These are phyloP conservation scores for Hippopotamyrus pictus DNA, from an alignment of 2,797 vertebrate species.

Conservation along the genomic window DNA sequence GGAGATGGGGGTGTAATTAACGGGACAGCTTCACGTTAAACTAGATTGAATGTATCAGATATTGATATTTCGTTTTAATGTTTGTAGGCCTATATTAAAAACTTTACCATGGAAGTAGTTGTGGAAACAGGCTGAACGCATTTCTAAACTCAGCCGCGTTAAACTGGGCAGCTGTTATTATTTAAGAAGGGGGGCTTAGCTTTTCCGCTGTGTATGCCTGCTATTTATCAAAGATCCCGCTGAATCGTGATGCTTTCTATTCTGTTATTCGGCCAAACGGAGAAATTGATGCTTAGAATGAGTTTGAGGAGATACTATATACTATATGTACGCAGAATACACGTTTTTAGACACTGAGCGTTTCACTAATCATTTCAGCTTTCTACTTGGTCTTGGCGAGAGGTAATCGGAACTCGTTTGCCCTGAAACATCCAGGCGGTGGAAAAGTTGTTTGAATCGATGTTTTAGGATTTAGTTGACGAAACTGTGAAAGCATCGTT, in stretches of 20 bases:
- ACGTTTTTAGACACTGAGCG: not conserved
- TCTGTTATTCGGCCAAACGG: not conserved
- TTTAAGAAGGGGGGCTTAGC: not conserved
- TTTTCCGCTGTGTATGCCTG: not conserved
- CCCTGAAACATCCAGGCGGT: not conserved
- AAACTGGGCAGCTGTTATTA: not conserved
- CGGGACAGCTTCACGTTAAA: not conserved
- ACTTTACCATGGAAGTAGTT: not conserved
- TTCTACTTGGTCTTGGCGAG: not conserved
- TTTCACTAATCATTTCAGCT: not conserved
- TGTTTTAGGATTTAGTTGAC: not conserved
- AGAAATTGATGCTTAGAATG: not conserved
- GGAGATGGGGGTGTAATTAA: not conserved
- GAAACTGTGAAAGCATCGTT: not conserved
- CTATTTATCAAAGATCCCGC: not conserved
- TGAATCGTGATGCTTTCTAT: not conserved
- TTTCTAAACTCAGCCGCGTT: slow-evolving; percentile 5
- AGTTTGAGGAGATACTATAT: not conserved
- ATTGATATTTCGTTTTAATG: not conserved
- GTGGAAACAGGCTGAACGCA: not conserved
- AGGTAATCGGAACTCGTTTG: not conserved
- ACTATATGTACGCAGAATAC: not conserved
- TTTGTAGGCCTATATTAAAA: not conserved
- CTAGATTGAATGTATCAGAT: not conserved
- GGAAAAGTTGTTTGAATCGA: not conserved